Evolutionary conservation across 2,797 vertebrate genomes (phyloP).

Genomic region (Rhinophrynus dorsalis): DNA sequence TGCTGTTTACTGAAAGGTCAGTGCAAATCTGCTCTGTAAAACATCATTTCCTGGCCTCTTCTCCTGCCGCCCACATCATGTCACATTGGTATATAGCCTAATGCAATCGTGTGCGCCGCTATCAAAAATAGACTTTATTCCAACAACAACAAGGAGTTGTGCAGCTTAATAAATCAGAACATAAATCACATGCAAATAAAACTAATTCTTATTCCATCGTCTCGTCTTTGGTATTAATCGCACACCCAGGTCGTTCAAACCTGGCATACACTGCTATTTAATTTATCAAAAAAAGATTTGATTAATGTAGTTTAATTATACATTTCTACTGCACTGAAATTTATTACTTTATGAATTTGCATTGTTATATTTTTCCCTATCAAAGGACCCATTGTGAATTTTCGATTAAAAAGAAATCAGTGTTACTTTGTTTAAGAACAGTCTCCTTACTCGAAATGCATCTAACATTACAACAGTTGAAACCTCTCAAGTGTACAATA

Average conservation of each 20-base stretch:
- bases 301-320: slow-evolving; percentile 44
- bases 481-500: too few relatives aligned
- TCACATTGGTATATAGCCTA: slow-evolving; percentile 18
- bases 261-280: slow-evolving; percentile 26
- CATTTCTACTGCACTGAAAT: slow-evolving; percentile 31
- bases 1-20: neutral
- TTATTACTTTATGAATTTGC: slow-evolving; percentile 32
- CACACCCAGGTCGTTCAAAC: slow-evolving; percentile 39
- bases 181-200: slow-evolving; percentile 49
- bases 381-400: slow-evolving; percentile 30
- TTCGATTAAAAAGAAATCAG: slow-evolving; percentile 2
- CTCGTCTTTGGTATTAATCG: slow-evolving; percentile 37
- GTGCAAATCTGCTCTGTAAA: neutral
- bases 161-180: slow-evolving; percentile 42
- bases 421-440: neutral
- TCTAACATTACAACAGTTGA: too few relatives aligned
- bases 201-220: slow-evolving; percentile 43
- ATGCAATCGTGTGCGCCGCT: slow-evolving; percentile 13
- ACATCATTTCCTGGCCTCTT: neutral
- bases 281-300: slow-evolving; percentile 44
- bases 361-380: slow-evolving; percentile 30
- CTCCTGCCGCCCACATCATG: slow-evolving; percentile 4
- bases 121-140: slow-evolving; percentile 33
- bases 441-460: too few relatives aligned
- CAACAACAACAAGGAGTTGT: slow-evolving; percentile 30